Percentiles rank a stretch among this genome's conserved stretches.
Evolutionary conservation across 2,888 invertebrate genomes (phyloP).

Genomic region (Diaprepes abbreviatus): DNA sequence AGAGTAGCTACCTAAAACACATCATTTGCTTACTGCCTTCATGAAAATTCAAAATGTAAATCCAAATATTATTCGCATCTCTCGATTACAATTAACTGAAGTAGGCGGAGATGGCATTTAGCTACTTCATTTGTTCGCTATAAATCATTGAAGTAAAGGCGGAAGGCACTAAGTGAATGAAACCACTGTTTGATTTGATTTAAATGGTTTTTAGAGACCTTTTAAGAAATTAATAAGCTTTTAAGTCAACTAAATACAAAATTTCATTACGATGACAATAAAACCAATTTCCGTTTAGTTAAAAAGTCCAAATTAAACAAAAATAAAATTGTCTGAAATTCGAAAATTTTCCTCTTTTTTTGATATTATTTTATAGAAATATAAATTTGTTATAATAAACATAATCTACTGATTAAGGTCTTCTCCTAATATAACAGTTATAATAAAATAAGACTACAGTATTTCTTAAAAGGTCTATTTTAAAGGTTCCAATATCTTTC

Average conservation of each 20-base stretch:
- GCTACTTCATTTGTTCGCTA: constrained; percentile 7
- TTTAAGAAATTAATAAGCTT: constrained; percentile 14
- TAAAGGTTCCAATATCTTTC: constrained; percentile 32
- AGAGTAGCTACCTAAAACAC: background rate
- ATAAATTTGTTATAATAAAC: no score
- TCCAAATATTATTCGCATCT: background rate
- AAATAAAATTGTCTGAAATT: no score
- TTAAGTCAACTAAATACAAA: no score
- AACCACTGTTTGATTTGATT: constrained; percentile 15
- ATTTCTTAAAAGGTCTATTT: constrained; percentile 7
- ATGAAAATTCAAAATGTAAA: background rate
- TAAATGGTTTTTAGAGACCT: constrained; percentile 6
- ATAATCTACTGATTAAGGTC: no score
- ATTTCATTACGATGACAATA: no score
- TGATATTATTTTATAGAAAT: no score
- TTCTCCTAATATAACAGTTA: no score
- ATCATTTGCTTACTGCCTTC: background rate
- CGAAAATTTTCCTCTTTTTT: no score
- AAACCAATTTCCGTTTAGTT: no score
- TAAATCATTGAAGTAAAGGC: constrained; percentile 11
- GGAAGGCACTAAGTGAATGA: constrained; percentile 21
- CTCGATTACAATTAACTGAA: background rate
- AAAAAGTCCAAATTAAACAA: no score
- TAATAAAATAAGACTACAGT: no score
- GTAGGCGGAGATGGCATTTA: constrained; percentile 1